Evolutionary conservation across 2,113 vertebrate genomes (phyloP), one percentile per base, ranked within the genome.

Genomic region (Etia nguti): DNA sequence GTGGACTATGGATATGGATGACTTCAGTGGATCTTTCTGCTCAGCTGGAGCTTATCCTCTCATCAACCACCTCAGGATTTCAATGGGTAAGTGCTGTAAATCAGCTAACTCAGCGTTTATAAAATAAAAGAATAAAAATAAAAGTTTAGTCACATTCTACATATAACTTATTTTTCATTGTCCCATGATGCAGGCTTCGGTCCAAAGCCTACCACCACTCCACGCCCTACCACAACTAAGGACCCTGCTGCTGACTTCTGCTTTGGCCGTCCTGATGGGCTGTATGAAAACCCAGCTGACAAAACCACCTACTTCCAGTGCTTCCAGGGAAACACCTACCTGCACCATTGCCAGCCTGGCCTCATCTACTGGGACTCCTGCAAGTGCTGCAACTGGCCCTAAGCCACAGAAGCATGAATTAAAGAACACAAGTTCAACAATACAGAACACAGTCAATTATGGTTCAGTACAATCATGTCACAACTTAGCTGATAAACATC

Each of bases 1-100:
- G n/a, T 98, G 96, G 97, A 86, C 95, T 1, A 65, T 97, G 86
- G 97, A 97, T 89, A 87, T 97, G 85, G 97, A 97, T 29, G 97
- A 98, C 92, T 98, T 98, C 34, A 4, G 9, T 1, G 96, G 96
- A 24, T 50, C 68, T 10, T 97, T 97, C 89, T 98, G 97, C 83
- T 86, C 84, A 26, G 56, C 93, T 5, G 96, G 96, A 56, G 9
- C 1, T 1, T 96, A 95, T 81, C 97, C 97, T 22, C 96, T 97
- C 48, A 88, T 96, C 92, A 95, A 92, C 91, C 92, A 95, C 6
- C 90, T 97, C 55, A 92, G 91, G 75, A 86, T 8, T 11, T 92
- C 97, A 5, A 95, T 97, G 92, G 95, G 97, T 91, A 91, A 93
- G 90, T 81, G 36, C 20, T 55, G 7, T 15, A 6, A 18, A 20